Conservation (phyloP, 2,797 vertebrate genomes). For the Pteronotus mesoamericanus region DNA sequence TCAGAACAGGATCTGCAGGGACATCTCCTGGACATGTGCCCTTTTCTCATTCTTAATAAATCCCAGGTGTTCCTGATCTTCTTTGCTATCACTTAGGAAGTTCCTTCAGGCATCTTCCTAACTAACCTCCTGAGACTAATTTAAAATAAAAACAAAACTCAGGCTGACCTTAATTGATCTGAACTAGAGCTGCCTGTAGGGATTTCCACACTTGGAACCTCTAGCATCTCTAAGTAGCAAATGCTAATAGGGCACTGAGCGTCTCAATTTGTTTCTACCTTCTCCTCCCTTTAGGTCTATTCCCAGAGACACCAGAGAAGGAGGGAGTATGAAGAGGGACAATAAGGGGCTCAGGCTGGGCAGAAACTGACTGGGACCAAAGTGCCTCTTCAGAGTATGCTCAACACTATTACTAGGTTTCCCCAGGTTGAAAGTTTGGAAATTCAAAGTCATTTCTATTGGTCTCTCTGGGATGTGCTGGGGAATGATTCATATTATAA, state of each 20-base stretch:
- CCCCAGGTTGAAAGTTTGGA: conserved; percentile 40
- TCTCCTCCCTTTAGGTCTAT: not conserved
- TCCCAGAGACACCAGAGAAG: not conserved
- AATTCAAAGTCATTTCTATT: conserved; percentile 37
- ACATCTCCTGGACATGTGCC: not conserved
- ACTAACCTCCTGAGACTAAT: conserved; percentile 55
- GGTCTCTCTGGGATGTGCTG: not conserved
- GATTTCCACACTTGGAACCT: conserved; percentile 40
- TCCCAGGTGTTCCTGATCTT: conserved; percentile 13
- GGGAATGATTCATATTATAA: not conserved
- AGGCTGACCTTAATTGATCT: conserved; percentile 23
- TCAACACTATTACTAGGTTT: not conserved
- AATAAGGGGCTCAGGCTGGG: not conserved
- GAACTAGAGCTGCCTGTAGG: conserved; percentile 31
- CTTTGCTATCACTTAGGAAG: conserved; percentile 16
- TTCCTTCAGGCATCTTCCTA: conserved; percentile 22
- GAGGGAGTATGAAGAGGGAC: not conserved
- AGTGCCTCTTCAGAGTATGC: not conserved
- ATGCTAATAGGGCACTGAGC: conserved; percentile 44
- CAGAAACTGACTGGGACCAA: not conserved
- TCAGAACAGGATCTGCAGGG: not conserved
- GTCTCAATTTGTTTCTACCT: not conserved
- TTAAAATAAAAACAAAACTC: conserved; percentile 50
- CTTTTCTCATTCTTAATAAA: conserved; percentile 40
- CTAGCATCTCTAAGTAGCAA: conserved; percentile 23